These are phyloP conservation scores for Heliocidaris tuberculata DNA, from an alignment of 35 echinoderm and acorn worm species.

Conservation along the genomic window DNA sequence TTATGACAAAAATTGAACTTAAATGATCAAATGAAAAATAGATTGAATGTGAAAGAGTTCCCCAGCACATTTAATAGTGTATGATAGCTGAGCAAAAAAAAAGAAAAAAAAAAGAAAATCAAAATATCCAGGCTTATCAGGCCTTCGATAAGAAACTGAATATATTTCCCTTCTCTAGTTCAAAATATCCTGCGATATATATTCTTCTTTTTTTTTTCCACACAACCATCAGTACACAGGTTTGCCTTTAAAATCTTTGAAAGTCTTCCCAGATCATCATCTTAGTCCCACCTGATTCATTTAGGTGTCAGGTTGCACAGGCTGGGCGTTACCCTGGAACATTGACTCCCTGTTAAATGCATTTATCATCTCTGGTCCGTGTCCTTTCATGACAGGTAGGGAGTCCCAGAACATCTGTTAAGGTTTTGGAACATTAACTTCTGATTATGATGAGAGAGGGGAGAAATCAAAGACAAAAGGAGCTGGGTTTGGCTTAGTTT, in stretches of 20 bases:
- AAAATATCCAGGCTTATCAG: no score
- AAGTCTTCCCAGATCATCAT: neutral
- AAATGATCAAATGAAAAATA: no score
- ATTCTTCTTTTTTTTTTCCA: no score
- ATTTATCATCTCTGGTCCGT: neutral
- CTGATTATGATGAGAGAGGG: neutral
- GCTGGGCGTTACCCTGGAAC: neutral
- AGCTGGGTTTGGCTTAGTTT: neutral
- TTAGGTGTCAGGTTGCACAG: neutral
- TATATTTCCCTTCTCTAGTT: no score
- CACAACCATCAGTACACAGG: no score
- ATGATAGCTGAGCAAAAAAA: no score
- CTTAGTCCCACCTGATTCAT: neutral
- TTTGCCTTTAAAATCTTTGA: neutral
- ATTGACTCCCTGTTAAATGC: neutral
- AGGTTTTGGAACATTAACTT: neutral
- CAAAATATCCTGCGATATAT: no score
- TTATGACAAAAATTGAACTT: no score
- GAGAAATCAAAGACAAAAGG: neutral
- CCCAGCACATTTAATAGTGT: no score
- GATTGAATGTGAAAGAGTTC: no score
- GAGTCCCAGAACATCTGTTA: slow-evolving; percentile 8
- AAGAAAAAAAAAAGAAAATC: no score
- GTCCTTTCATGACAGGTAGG: neutral
- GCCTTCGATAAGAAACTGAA: no score